These are phyloP conservation scores for Ornithorhynchus anatinus DNA, from an alignment of 2,113 vertebrate species.

Conservation along the genomic window DNA sequence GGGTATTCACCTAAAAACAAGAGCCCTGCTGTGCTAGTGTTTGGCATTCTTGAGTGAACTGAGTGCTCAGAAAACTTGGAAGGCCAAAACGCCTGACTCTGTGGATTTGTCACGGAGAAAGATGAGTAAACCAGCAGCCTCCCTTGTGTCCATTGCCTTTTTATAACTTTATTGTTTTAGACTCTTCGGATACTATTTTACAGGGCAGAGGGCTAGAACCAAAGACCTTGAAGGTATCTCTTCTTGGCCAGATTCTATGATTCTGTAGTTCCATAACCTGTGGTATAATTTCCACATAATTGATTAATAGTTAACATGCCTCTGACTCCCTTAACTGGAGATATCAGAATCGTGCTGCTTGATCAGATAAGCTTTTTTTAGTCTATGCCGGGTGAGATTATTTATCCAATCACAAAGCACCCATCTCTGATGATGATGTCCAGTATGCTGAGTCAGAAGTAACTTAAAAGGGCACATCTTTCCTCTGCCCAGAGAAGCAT, in stretches of 20 bases:
- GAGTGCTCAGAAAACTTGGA: no score
- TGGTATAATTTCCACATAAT: slow-evolving; percentile 18
- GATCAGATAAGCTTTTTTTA: slow-evolving; percentile 52
- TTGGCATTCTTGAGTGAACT: no score
- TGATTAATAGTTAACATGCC: slow-evolving; percentile 70
- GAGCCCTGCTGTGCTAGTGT: no score
- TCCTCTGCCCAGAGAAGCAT: not conserved
- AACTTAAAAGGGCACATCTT: slow-evolving; percentile 15
- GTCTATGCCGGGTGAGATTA: not conserved
- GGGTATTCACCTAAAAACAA: no score
- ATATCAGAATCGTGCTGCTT: slow-evolving; percentile 29
- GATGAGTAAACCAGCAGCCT: no score
- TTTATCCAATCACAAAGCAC: slow-evolving; percentile 25
- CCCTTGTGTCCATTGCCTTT: no score
- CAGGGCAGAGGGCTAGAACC: not conserved
- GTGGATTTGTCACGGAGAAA: no score
- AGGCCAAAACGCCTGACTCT: no score
- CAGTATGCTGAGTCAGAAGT: slow-evolving; percentile 34
- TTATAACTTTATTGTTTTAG: no score
- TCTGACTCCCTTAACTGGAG: slow-evolving; percentile 46
- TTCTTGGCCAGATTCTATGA: slow-evolving; percentile 13
- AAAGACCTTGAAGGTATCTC: slow-evolving; percentile 21
- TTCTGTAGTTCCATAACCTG: slow-evolving; percentile 22
- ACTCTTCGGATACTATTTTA: not conserved
- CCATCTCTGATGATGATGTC: slow-evolving; percentile 12